Base-by-base conservation (phyloP, 2,113 vertebrate genomes). In the Myotis yumanensis region DNA sequence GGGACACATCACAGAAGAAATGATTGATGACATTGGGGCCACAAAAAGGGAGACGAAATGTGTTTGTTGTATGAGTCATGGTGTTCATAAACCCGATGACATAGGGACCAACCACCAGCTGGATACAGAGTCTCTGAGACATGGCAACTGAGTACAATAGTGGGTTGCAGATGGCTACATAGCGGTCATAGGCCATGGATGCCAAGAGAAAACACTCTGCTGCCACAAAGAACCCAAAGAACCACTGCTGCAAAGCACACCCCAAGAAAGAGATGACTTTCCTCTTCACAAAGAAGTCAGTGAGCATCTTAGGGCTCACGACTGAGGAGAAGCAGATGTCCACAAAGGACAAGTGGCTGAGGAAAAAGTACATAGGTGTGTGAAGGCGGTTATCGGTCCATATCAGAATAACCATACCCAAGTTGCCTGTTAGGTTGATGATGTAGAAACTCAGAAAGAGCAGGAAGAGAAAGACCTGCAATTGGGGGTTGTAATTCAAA, bases 361-460 rank as follows among this genome's bases (percentile, higher is more conserved):
- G 91, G 75, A 96, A 96, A 57, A 96, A 93, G 69, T 93, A 94
- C 95, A 97, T 89, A 10, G 95, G 96, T 0, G 46, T 75, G 22
- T 73, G 86, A 75, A 97, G 95, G 25, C 0, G 72, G 18, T 68
- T 43, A 62, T 94, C 59, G 0, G 77, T 54, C 18, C 16, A 1
- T 46, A 93, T 77, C 46, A 91, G 46, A 28, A 88, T 2, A 64
- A 95, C 69, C 64, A 95, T 62, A 22, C 94, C 51, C 66, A 89
- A 37, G 68, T 96, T 94, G 15, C 96, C 96, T 1, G 59, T 68
- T 35, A 94, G 16, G 28, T 37, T 91, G 43, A 46, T 15, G 23
- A 94, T 1, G 22, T 89, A 94, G 72, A 96, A 93, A 40, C 30
- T 59, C 59, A 95, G 83, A 75, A 92, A 89, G 15, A 94, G 71